phyloP scores from a whole-genome alignment of 2,113 vertebrate genomes.

The Muntiacus muntjak region DNA sequence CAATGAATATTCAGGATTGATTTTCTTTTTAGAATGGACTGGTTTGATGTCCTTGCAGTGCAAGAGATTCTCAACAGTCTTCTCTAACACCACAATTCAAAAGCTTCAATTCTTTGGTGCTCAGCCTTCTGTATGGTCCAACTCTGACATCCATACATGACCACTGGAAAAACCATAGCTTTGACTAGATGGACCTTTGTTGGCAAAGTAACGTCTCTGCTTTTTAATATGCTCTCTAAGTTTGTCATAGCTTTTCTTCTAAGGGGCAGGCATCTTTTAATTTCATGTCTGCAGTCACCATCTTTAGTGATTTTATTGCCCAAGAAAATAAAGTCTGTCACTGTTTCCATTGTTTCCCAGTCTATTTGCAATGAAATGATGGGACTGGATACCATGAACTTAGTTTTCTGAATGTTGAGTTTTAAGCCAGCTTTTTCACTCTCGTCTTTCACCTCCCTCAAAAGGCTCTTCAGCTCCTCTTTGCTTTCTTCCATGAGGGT shows the following conservation, averaged over 20 bases:
- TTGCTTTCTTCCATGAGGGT: not conserved
- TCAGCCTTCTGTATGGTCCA: not conserved
- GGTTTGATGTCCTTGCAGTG: not conserved
- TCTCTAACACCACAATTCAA: not conserved
- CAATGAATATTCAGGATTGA: not conserved
- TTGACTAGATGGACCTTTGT: not conserved
- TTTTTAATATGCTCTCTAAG: not conserved
- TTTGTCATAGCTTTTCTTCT: not conserved
- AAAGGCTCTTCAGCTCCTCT: not conserved
- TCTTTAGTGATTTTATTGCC: not conserved
- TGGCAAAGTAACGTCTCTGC: not conserved
- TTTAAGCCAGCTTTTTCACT: not conserved
- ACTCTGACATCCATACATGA: not conserved
- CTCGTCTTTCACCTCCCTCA: not conserved
- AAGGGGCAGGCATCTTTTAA: not conserved
- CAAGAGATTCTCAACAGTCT: not conserved
- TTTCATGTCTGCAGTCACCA: not conserved
- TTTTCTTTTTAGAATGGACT: not conserved
- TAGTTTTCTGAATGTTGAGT: not conserved
- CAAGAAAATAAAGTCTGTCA: not conserved
- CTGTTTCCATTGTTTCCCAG: not conserved
- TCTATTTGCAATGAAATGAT: not conserved
- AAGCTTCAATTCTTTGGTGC: accelerated
- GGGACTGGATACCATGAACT: not conserved
- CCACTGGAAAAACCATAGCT: not conserved